Conservation (phyloP, 2,113 vertebrate species). For the Scomber japonicus region DNA sequence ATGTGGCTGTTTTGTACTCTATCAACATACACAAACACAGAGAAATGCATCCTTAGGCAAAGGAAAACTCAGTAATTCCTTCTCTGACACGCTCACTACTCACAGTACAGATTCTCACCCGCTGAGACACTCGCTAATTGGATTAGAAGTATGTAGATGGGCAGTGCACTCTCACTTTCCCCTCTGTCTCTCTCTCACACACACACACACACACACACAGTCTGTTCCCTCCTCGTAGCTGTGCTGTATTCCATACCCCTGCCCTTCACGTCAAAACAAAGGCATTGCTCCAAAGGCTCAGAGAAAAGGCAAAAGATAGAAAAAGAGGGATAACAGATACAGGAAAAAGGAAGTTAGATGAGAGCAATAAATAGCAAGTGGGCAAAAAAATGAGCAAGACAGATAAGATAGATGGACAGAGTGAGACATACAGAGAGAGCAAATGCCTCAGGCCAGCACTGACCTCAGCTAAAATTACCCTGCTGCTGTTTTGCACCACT, state of each 20-base stretch:
- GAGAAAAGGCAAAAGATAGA: neutral
- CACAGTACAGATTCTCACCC: constrained; percentile 17
- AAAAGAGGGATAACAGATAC: neutral
- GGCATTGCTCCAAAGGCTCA: neutral
- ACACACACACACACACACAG: neutral
- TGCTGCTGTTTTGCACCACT: constrained; percentile 67
- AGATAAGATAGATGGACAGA: constrained; percentile 19
- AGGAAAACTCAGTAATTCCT: neutral
- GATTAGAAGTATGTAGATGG: constrained; percentile 55
- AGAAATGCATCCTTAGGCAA: constrained; percentile 11
- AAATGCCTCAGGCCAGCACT: constrained; percentile 64
- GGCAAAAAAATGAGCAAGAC: constrained; percentile 20
- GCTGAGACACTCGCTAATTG: constrained; percentile 53
- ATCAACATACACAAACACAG: constrained; percentile 9
- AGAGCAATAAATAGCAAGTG: constrained; percentile 6
- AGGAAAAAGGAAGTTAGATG: neutral
- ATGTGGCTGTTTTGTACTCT: neutral
- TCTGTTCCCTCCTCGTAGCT: neutral
- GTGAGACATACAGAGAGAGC: constrained; percentile 17
- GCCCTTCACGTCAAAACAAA: constrained; percentile 26
- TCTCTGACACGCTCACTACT: constrained; percentile 5
- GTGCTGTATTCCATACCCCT: constrained; percentile 7
- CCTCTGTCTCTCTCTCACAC: neutral
- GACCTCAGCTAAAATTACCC: constrained; percentile 78
- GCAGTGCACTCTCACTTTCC: constrained; percentile 21